Evolutionary conservation across 2,113 vertebrate genomes (phyloP).

Genomic region (Burhinus bistriatus): DNA sequence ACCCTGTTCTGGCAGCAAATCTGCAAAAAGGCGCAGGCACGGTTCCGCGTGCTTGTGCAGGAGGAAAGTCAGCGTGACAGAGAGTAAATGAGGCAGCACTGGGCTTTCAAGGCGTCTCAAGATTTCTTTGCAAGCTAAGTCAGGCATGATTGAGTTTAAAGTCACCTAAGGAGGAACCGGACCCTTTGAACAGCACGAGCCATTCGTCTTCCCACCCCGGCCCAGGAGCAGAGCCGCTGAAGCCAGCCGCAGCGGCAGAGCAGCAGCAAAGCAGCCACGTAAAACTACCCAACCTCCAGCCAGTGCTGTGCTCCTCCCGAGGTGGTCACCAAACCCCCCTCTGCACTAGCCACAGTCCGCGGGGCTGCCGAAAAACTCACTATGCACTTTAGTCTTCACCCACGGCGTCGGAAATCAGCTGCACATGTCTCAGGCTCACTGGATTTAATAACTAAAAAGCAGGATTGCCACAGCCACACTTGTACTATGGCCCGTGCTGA

Average conservation of each 20-base stretch:
- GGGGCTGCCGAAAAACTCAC: fast-evolving
- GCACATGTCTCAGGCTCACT: background rate
- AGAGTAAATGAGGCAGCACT: background rate
- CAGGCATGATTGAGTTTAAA: background rate
- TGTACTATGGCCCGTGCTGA: background rate
- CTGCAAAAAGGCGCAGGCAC: background rate
- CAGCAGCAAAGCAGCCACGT: background rate
- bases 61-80: background rate
- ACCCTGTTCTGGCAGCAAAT: background rate
- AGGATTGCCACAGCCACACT: background rate
- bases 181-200: background rate
- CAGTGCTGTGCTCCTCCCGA: fast-evolving
- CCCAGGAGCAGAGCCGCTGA: background rate
- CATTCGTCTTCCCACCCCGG: background rate
- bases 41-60: background rate
- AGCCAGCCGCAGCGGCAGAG: too few species aligned
- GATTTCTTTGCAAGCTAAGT: background rate
- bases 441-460: background rate
- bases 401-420: background rate
- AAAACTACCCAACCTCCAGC: background rate
- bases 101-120: background rate
- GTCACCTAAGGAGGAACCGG: background rate
- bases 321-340: fast-evolving
- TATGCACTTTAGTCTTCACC: background rate
- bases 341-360: fast-evolving